Evolutionary conservation across 2,888 invertebrate genomes (phyloP), one percentile per base, ranked within the genome.

Genomic region (Dascillus cervinus): DNA sequence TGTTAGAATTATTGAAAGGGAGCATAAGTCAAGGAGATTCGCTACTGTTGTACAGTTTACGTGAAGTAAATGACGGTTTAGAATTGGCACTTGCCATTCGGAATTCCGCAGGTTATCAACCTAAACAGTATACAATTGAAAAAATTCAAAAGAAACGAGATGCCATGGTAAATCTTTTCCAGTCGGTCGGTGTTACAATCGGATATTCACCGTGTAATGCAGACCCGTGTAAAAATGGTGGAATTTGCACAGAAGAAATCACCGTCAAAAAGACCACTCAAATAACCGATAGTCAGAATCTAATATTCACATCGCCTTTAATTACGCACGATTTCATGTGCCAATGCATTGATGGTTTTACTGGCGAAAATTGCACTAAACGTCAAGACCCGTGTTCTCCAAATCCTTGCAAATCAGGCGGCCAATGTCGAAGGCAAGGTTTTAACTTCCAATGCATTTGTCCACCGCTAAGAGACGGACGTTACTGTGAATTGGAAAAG

Each of bases 351-450:
- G 83, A 85, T 40, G 88, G 89, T 22, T 92, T 85, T 56, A 84
- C 82, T 8, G 92, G 92, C 1, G 70, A 71, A 1, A 76, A 79
- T 37, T 92, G 92, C 61, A 85, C 87, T 52, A 81, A 82, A 52
- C 73, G 87, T 4, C 88, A 89, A 66, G 90, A 92, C 66, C 95
- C 95, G 0, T 91, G 92, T 55, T 73, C 82, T 12, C 88, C 89
- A 1, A 89, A 84, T 58, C 94, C 92, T 3, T 96, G 96, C 58
- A 75, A 79, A 44, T 75, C 77, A 49, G 86, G 85, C 37, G 90
- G 86, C 0, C 80, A 82, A 46, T 96, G 95, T 56, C 74, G 85
- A 26, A 77, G 86, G 38, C 78, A 85, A 64, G 86, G 85, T 0
- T 82, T 80, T 56, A 86, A 87, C 50, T 92, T 86, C 62, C 77